Percentiles rank a stretch among this genome's conserved stretches.
Evolutionary conservation across 2,113 vertebrate genomes (phyloP).

Genomic region (Falco punctatus): DNA sequence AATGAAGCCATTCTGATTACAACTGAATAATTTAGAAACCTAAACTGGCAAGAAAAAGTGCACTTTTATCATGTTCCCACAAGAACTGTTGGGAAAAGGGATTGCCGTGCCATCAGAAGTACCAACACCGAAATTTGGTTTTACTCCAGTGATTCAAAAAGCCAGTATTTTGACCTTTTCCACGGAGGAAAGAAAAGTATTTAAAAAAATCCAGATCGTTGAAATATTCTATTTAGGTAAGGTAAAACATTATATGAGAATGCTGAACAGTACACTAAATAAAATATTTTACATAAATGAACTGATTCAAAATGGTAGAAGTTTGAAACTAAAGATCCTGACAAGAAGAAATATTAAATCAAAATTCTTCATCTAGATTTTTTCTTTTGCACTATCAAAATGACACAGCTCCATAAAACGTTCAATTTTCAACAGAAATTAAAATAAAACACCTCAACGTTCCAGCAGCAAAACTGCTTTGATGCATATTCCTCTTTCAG

Average conservation of each 20-base stretch:
- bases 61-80: background rate
- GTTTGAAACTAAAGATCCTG: background rate
- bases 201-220: background rate
- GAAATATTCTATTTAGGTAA: background rate
- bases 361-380: background rate
- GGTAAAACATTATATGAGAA: background rate
- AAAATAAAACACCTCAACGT: accelerated
- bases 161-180: background rate
- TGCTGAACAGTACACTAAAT: background rate
- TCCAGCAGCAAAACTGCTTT: background rate
- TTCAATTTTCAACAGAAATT: background rate
- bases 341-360: background rate
- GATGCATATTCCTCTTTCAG: background rate
- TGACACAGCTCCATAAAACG: background rate
- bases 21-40: conserved; percentile 43
- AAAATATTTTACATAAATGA: background rate
- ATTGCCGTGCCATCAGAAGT: background rate
- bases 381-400: background rate
- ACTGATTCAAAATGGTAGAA: background rate
- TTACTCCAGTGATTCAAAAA: background rate
- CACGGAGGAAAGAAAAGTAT: background rate
- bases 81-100: background rate
- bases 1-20: conserved; percentile 8
- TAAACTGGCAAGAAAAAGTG: background rate
- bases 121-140: background rate